These are phyloP conservation scores for Oryzaephilus surinamensis DNA, from an alignment of 1,140 invertebrate genomes.

Conservation along the genomic window DNA sequence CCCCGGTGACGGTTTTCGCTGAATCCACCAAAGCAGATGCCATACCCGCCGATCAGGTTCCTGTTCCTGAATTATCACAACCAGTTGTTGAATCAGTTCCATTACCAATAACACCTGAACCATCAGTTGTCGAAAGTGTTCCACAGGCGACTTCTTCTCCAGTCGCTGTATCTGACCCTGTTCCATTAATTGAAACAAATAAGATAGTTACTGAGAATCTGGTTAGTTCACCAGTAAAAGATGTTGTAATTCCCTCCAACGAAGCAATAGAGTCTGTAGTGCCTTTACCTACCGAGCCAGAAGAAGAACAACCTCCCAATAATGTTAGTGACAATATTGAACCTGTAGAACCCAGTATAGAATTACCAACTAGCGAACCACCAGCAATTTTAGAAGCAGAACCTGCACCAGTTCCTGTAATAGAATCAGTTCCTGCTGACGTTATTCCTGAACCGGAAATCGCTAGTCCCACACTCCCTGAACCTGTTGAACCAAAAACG, in stretches of 20 bases:
- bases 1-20: slow-evolving; percentile 33
- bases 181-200: background rate
- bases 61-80: slow-evolving; percentile 3
- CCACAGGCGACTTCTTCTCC: background rate
- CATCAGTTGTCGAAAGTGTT: background rate
- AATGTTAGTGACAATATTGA: background rate
- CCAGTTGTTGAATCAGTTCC: slow-evolving; percentile 2
- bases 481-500: slow-evolving; percentile 1
- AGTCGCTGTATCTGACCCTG: slow-evolving; percentile 7
- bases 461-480: slow-evolving; percentile 10
- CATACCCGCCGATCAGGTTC: slow-evolving; percentile 6
- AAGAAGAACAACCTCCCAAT: background rate
- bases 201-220: background rate
- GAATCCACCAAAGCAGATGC: slow-evolving; percentile 32
- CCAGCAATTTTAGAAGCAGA: background rate
- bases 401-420: slow-evolving; percentile 10
- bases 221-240: background rate
- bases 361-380: background rate
- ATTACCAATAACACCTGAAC: slow-evolving; percentile 4
- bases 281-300: background rate
- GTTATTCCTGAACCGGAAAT: slow-evolving; percentile 3
- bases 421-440: slow-evolving; percentile 3
- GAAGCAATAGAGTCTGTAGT: background rate
- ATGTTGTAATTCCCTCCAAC: background rate
- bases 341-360: background rate